A percentile compares a stretch with the other conserved stretches of the same genome.
Conservation (phyloP, 2,888 invertebrate species). For the Allacma fusca region DNA sequence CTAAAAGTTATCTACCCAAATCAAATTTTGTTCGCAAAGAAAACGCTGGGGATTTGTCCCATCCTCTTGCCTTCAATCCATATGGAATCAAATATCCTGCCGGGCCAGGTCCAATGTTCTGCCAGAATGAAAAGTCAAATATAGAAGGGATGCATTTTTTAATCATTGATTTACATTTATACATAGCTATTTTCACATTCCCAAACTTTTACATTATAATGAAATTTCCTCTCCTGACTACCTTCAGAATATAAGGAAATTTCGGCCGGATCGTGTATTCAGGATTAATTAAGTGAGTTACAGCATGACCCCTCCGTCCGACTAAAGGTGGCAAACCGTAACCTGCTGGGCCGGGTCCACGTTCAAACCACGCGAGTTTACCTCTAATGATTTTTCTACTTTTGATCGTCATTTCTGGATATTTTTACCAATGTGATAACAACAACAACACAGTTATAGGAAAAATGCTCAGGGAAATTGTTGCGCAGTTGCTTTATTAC, state of each 20-base stretch:
- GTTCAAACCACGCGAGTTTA: conserved; percentile 18
- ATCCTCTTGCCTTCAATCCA: conserved; percentile 26
- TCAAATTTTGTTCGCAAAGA: conserved; percentile 14
- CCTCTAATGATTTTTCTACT: not conserved
- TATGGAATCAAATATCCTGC: conserved; percentile 31
- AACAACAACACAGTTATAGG: too few relatives aligned
- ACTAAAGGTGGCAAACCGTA: conserved; percentile 39
- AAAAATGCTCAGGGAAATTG: too few relatives aligned
- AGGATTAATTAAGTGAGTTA: conserved; percentile 40
- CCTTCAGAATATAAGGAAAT: conserved; percentile 13
- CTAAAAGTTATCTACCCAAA: conserved; percentile 1
- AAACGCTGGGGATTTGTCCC: conserved; percentile 29
- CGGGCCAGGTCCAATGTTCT: conserved; percentile 31
- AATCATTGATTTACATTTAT: not conserved
- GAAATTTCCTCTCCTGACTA: too few relatives aligned
- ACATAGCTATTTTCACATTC: too few relatives aligned
- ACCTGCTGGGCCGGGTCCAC: conserved; percentile 41
- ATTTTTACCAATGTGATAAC: too few relatives aligned
- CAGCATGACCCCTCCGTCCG: conserved; percentile 34
- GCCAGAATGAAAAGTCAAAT: too few relatives aligned
- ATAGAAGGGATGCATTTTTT: too few relatives aligned
- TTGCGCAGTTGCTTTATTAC: too few relatives aligned
- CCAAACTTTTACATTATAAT: too few relatives aligned
- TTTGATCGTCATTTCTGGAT: not conserved
- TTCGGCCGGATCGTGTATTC: conserved; percentile 42